Conservation (phyloP, 2,797 vertebrate genomes). For the Nannoperca obscura region DNA sequence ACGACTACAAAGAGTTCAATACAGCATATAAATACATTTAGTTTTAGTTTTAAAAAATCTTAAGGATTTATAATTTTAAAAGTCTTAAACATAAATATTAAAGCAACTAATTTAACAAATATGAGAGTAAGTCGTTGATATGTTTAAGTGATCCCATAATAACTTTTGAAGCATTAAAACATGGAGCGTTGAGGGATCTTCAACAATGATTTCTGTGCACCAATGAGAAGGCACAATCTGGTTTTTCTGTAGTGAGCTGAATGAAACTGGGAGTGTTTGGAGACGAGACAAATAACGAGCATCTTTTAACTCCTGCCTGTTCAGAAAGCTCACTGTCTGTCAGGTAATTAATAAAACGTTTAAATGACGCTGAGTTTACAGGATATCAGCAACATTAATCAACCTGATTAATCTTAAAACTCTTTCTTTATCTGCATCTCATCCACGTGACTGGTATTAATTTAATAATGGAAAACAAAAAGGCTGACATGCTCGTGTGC, state of each 20-base stretch:
- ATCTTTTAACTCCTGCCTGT: conserved; percentile 15
- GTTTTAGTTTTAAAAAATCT: background rate
- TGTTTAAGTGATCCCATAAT: background rate
- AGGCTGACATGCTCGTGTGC: rapidly evolving
- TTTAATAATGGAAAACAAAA: conserved; percentile 4
- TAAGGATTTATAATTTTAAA: background rate
- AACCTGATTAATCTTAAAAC: background rate
- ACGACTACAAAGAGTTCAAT: background rate
- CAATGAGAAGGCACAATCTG: background rate
- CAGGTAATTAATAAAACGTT: background rate
- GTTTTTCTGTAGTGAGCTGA: conserved; percentile 2
- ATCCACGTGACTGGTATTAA: background rate
- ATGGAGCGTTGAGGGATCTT: background rate
- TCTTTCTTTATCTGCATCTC: background rate
- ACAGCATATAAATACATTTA: background rate
- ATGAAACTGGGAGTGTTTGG: conserved; percentile 1
- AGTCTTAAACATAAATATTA: background rate
- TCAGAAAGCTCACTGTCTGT: background rate
- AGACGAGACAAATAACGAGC: background rate
- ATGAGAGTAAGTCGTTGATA: background rate
- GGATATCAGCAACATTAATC: background rate
- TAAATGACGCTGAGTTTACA: background rate
- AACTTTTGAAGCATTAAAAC: background rate
- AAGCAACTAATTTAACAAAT: background rate
- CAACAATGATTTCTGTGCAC: conserved; percentile 4